Base-by-base conservation (phyloP, 2,797 vertebrate genomes). In the Microctenopoma stevenorrisi region DNA sequence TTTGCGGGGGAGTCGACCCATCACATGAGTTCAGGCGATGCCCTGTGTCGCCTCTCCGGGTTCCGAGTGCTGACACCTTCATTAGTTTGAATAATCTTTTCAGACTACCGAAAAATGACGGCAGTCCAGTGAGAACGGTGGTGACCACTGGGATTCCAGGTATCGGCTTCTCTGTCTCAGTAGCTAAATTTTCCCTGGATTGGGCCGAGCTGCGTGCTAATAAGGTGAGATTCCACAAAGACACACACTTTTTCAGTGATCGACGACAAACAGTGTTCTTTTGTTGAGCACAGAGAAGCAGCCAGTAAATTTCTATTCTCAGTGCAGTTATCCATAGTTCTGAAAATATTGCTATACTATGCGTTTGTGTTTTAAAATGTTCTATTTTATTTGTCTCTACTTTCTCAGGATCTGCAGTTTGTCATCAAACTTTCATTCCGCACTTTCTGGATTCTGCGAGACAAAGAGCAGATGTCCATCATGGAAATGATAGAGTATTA, bases 91-190 rank as follows among this genome's bases (percentile, higher is more conserved):
- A 79, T 12, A 47, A 92, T 66, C 82, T 95, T 14, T 93, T 94
- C 65, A 73, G 86, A 7, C 70, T 80, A 0, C 49, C 59, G 38
- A 85, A 53, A 26, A 26, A 16, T 0, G 70, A 83, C 0, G 74
- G 72, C 16, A 37, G 5, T 16, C 75, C 42, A 0, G 79, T 91
- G 63, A 91, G 91, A 55, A 91, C 86, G 0, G 81, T 93, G 10
- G 7, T 94, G 56, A 94, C 93, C 49, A 93, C 89, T 0, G 94
- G 93, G 6, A 9, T 93, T 30, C 78, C 94, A 1, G 92, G 91
- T 42, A 74, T 89, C 0, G 94, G 94, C 4, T 63, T 92, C 77
- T 74, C 89, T 0, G 87, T 93, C 16, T 86, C 55, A 0, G 81
- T 88, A 2, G 86, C 68, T 12, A 94, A 89, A 71, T 89, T 93